phyloP scores from a whole-genome alignment of 2,113 vertebrate species.

The Cebidichthys violaceus region DNA sequence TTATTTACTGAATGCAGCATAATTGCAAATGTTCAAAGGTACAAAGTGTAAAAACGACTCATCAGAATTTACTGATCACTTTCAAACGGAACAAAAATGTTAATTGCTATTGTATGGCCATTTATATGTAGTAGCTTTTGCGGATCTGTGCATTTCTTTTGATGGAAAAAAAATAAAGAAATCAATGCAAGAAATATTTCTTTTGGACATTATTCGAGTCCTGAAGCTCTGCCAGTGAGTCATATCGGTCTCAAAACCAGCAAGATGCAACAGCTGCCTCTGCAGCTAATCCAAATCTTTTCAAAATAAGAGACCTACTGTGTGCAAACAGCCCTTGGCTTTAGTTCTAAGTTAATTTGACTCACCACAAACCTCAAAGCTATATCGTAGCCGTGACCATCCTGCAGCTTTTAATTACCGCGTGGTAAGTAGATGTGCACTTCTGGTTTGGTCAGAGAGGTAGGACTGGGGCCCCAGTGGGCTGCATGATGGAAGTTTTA shows the following conservation, averaged over 20 bases:
- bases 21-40: constrained; percentile 75
- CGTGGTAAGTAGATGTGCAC: constrained; percentile 11
- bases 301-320: constrained; percentile 40
- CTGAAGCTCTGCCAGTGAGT: constrained; percentile 14
- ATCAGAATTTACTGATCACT: constrained; percentile 70
- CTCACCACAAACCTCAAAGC: constrained; percentile 7
- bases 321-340: constrained; percentile 17
- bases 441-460: constrained; percentile 33
- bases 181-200: constrained; percentile 88
- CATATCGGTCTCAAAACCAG: constrained; percentile 14
- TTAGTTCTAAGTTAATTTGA: constrained; percentile 21
- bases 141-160: constrained; percentile 88
- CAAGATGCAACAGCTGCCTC: constrained; percentile 25
- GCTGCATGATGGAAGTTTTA: constrained; percentile 68
- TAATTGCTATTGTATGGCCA: constrained; percentile 88
- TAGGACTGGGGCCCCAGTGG: constrained; percentile 49
- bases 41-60: constrained; percentile 69
- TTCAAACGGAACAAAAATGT: constrained; percentile 76
- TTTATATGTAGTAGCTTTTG: constrained; percentile 92
- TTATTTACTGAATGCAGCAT: constrained; percentile 78
- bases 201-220: neutral
- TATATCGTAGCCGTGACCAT: constrained; percentile 23
- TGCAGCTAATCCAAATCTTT: constrained; percentile 16
- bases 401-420: constrained; percentile 37
- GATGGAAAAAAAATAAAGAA: constrained; percentile 87